phyloP scores from a whole-genome alignment of 2,113 vertebrate species.

The Tenrec ecaudatus region DNA sequence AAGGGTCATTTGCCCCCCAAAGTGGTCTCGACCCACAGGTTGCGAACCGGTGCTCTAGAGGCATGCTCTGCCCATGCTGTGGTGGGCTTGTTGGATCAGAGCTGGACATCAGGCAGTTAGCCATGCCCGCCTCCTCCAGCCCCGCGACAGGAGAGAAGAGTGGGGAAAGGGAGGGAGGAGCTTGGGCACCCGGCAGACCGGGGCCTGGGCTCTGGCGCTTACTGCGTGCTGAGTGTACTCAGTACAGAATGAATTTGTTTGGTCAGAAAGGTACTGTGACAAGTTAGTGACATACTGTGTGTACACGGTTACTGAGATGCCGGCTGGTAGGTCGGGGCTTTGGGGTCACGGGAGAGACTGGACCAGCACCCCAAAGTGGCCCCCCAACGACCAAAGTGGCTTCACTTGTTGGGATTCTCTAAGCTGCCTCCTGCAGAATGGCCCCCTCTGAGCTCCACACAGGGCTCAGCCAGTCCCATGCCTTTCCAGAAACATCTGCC shows the following conservation, averaged over 20 bases:
- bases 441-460: not conserved
- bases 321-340: not conserved
- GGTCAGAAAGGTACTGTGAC: not conserved
- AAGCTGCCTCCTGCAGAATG: not conserved
- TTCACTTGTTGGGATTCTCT: not conserved
- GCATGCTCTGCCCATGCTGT: not conserved
- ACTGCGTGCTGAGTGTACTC: not conserved
- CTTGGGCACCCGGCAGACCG: not conserved
- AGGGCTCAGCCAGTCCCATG: not conserved
- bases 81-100: not conserved
- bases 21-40: too few species aligned
- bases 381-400: not conserved
- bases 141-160: not conserved
- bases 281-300: not conserved
- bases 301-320: not conserved
- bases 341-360: not conserved
- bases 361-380: not conserved
- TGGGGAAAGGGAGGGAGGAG: not conserved
- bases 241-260: constrained; percentile 5
- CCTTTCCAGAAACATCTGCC: not conserved
- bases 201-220: not conserved
- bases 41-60: not conserved
- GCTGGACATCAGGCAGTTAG: not conserved
- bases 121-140: not conserved
- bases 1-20: too few species aligned